phyloP scores from a whole-genome alignment of 2,888 invertebrate species.

The Amphiduros pacificus region DNA sequence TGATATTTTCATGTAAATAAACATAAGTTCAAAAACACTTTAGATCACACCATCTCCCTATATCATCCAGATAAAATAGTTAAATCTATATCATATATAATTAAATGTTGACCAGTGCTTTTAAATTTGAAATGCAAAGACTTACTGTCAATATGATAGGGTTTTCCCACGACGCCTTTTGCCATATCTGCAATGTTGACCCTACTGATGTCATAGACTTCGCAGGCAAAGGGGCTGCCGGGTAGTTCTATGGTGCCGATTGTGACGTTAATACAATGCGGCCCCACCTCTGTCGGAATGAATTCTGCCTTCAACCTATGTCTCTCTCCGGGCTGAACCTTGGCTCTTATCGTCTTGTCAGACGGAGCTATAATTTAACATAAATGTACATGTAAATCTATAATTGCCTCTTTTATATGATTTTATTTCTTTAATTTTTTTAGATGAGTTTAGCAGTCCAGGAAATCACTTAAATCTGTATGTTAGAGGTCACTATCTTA shows the following conservation, averaged over 20 bases:
- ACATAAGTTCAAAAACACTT: too few species aligned
- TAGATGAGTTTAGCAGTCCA: too few species aligned
- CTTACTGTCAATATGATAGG: slow-evolving; percentile 24
- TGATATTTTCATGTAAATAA: too few species aligned
- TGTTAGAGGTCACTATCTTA: too few species aligned
- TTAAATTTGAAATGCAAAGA: background rate
- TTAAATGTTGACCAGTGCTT: too few species aligned
- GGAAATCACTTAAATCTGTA: background rate
- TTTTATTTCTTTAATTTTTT: too few species aligned
- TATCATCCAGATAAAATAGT: too few species aligned
- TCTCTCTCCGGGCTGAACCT: slow-evolving; percentile 2
- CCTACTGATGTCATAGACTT: slow-evolving; percentile 88
- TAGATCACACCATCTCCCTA: too few species aligned
- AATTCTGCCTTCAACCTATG: slow-evolving; percentile 21
- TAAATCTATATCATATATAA: too few species aligned
- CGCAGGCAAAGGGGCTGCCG: slow-evolving; percentile 91
- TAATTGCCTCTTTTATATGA: too few species aligned
- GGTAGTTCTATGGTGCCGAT: slow-evolving; percentile 85
- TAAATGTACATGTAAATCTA: too few species aligned
- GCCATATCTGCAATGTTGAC: slow-evolving; percentile 67
- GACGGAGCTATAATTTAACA: slow-evolving; percentile 19
- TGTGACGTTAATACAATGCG: slow-evolving; percentile 88
- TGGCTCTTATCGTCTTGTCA: slow-evolving; percentile 13
- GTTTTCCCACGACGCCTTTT: slow-evolving; percentile 46
- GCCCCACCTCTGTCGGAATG: slow-evolving; percentile 57